Evolutionary conservation across 2,113 vertebrate species (phyloP).

Genomic region (Orthochromis malagaraziensis): DNA sequence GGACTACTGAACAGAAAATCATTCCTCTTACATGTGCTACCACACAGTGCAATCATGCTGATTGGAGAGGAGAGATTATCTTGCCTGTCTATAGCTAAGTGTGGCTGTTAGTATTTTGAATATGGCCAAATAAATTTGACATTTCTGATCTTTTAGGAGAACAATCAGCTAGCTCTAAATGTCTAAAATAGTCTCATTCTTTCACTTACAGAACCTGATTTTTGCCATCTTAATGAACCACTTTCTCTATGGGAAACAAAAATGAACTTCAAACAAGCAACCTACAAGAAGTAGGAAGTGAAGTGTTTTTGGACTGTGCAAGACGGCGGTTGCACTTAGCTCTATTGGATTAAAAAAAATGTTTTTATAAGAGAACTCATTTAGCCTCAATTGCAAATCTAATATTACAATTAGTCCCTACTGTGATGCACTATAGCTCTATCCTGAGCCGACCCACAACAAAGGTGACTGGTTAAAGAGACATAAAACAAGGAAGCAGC

Average conservation of each 20-base stretch:
- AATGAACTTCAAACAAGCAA: not conserved
- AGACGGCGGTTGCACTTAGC: not conserved
- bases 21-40: not conserved
- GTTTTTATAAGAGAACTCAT: not conserved
- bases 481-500: not conserved
- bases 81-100: not conserved
- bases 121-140: not conserved
- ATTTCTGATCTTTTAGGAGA: not conserved
- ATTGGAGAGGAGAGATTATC: not conserved
- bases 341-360: not conserved
- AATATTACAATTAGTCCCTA: not conserved
- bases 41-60: not conserved
- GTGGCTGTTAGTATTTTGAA: not conserved
- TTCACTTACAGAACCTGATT: not conserved
- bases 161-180: not conserved
- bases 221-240: not conserved
- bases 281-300: not conserved
- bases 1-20: not conserved
- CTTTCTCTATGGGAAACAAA: not conserved
- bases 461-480: not conserved
- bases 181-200: not conserved
- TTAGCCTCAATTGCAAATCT: not conserved
- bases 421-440: not conserved
- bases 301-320: not conserved
- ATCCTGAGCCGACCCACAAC: not conserved